Evolutionary conservation across 2,113 vertebrate species (phyloP).

Genomic region (Piprites chloris): DNA sequence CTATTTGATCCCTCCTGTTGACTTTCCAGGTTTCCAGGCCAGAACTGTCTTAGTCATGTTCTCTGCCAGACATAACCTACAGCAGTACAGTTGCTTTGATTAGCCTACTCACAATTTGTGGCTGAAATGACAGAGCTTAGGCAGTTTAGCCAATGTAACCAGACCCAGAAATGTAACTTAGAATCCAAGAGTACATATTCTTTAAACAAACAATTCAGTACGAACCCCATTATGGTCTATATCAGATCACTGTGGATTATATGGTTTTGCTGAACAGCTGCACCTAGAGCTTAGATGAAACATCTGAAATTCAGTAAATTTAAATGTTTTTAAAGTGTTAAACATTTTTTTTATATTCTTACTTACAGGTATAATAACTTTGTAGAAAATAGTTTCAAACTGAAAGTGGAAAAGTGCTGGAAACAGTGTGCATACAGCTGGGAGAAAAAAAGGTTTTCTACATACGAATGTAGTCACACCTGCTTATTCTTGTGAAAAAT

Average conservation of each 20-base stretch:
- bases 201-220: not conserved
- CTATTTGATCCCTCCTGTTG: slow-evolving; percentile 16
- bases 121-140: not conserved
- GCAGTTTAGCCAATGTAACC: not conserved
- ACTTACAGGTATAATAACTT: not conserved
- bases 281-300: not conserved
- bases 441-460: not conserved
- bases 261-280: not conserved
- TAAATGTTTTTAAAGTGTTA: not conserved
- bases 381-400: not conserved
- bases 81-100: not conserved
- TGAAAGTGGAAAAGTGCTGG: not conserved
- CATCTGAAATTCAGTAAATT: not conserved
- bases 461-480: not conserved
- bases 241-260: not conserved
- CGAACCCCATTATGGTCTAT: not conserved
- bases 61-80: slow-evolving; percentile 15
- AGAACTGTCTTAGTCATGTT: slow-evolving; percentile 21
- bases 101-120: slow-evolving; percentile 22
- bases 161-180: not conserved
- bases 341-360: not conserved
- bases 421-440: not conserved
- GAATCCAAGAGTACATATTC: not conserved
- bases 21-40: not conserved
- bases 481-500: not conserved